A percentile compares a stretch with the other conserved stretches of the same genome.
Evolutionary conservation across 2,888 invertebrate species (phyloP).

Genomic region (Lottia gigantea): DNA sequence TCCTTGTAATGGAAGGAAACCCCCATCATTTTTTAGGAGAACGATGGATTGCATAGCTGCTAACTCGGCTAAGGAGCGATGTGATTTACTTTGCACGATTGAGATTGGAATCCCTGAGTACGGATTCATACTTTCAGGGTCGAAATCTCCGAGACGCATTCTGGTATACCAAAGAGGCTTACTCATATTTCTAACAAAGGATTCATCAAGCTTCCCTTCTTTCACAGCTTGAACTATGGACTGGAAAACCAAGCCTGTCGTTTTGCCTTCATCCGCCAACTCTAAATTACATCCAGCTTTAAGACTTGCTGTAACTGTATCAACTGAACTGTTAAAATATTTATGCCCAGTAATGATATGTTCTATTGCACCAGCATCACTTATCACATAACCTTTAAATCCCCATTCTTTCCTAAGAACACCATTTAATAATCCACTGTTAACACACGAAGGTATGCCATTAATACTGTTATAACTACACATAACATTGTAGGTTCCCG

Average conservation of each 20-base stretch:
- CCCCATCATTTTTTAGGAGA: constrained; percentile 46
- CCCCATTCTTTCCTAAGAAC: constrained; percentile 42
- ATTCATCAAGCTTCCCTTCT: constrained; percentile 37
- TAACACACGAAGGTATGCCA: constrained; percentile 48
- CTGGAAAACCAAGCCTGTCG: background rate
- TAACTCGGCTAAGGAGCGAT: constrained; percentile 35
- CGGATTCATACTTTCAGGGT: constrained; percentile 54
- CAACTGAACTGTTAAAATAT: constrained; percentile 22
- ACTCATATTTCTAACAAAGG: constrained; percentile 29
- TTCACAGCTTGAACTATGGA: constrained; percentile 41
- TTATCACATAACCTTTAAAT: constrained; percentile 44
- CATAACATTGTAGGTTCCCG: constrained; percentile 47
- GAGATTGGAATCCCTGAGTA: constrained; percentile 41
- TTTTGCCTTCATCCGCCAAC: background rate
- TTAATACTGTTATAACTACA: constrained; percentile 53
- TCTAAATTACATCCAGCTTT: constrained; percentile 32
- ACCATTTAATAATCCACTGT: constrained; percentile 39
- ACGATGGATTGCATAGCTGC: constrained; percentile 55
- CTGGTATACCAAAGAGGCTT: constrained; percentile 47
- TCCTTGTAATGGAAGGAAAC: constrained; percentile 32
- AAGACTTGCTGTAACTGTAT: constrained; percentile 24
- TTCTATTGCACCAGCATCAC: constrained; percentile 42
- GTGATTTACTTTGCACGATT: constrained; percentile 39
- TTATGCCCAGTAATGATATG: constrained; percentile 29
- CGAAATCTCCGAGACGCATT: constrained; percentile 52